These are phyloP conservation scores for Dermatemys mawii DNA, from an alignment of 2,113 vertebrate species.

Conservation along the genomic window DNA sequence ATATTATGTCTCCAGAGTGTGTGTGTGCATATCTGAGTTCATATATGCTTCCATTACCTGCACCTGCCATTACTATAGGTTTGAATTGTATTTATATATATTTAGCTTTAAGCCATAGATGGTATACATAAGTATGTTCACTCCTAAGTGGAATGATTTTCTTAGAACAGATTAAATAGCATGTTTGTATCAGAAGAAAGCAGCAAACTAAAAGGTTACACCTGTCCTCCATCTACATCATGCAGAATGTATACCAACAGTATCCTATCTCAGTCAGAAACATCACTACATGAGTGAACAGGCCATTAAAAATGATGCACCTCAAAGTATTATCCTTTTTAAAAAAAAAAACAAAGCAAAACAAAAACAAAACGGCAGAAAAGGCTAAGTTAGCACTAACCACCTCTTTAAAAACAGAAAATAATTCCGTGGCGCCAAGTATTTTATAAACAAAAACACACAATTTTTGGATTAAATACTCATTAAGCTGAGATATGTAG, in stretches of 20 bases:
- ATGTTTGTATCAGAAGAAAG: neutral
- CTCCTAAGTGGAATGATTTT: neutral
- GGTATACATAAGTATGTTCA: neutral
- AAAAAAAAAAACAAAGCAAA: neutral
- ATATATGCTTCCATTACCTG: neutral
- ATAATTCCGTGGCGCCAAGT: neutral
- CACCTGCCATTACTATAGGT: neutral
- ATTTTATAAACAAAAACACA: neutral
- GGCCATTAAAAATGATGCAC: neutral
- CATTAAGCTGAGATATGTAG: neutral
- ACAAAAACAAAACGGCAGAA: neutral
- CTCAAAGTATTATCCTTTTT: neutral
- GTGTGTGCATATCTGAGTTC: neutral
- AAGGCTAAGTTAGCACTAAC: neutral
- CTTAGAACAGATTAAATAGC: neutral
- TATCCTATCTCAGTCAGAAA: neutral
- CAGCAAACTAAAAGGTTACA: neutral
- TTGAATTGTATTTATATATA: neutral
- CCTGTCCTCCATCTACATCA: neutral
- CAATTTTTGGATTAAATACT: neutral
- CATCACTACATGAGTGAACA: neutral
- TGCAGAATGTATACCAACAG: neutral
- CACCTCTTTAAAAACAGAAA: neutral
- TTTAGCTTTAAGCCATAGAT: neutral
- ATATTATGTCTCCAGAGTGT: neutral